Evolutionary conservation across 2,797 vertebrate species (phyloP).

Genomic region (Hemitrygon akajei): DNA sequence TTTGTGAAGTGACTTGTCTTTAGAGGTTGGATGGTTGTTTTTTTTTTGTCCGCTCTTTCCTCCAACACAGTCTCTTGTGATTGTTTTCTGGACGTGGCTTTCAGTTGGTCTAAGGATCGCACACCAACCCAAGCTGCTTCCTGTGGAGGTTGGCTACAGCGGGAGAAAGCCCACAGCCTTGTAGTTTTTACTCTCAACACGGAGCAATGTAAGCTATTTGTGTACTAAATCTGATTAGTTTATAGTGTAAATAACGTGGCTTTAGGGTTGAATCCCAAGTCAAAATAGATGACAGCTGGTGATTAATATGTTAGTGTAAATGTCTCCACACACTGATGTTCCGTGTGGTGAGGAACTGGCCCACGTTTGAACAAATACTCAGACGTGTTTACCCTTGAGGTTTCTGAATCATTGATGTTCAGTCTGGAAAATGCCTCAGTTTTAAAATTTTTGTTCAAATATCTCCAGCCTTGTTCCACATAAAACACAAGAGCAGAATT

Average conservation of each 20-base stretch:
- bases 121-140: too few relatives aligned
- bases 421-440: neutral
- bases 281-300: neutral
- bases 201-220: neutral
- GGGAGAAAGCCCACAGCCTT: neutral
- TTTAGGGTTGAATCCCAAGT: neutral
- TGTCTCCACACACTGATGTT: neutral
- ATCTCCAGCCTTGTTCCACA: neutral
- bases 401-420: neutral
- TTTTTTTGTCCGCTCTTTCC: neutral
- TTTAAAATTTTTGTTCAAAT: neutral
- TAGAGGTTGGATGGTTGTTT: neutral
- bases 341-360: neutral
- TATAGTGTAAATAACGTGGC: neutral
- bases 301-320: neutral
- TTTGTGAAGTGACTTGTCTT: neutral
- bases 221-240: conserved; percentile 14
- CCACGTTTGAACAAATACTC: too few relatives aligned
- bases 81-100: neutral
- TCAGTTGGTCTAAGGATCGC: neutral
- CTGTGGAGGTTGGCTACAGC: neutral
- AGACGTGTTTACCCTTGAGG: too few relatives aligned
- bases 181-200: neutral
- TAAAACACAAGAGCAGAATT: too few relatives aligned
- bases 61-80: neutral